These are phyloP conservation scores for Cygnus olor DNA, from an alignment of 2,797 vertebrate genomes.

Conservation along the genomic window DNA sequence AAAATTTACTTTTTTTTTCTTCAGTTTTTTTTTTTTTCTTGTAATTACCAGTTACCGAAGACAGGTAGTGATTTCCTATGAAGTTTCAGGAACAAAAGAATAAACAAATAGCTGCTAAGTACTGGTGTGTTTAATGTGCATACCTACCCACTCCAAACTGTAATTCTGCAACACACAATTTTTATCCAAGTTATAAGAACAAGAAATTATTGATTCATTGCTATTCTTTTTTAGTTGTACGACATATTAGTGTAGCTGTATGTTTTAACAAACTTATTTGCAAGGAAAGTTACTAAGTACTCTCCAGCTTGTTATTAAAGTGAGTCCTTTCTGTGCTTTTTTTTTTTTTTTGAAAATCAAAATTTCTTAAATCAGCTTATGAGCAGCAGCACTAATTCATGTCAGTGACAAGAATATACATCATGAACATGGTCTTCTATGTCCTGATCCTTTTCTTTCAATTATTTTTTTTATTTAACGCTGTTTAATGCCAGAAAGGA, in stretches of 20 bases:
- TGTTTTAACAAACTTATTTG: slow-evolving; percentile 23
- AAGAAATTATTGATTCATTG: slow-evolving; percentile 4
- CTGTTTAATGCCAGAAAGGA: not conserved
- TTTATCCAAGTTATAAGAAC: slow-evolving; percentile 20
- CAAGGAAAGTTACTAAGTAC: not conserved
- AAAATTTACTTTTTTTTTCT: not conserved
- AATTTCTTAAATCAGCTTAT: not conserved
- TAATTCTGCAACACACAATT: slow-evolving; percentile 9
- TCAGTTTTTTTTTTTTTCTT: not conserved
- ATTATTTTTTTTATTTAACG: no score
- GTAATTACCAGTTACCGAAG: slow-evolving; percentile 40
- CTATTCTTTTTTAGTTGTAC: slow-evolving; percentile 18
- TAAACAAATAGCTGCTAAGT: slow-evolving; percentile 19
- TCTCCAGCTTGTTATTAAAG: slow-evolving; percentile 10
- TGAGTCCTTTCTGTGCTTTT: not conserved
- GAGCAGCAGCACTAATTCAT: not conserved
- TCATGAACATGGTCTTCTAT: not conserved
- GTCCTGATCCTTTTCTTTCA: not conserved
- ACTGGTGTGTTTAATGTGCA: not conserved
- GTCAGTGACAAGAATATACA: not conserved
- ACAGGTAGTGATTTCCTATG: slow-evolving; percentile 35
- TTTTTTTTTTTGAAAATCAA: not conserved
- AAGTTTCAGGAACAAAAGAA: slow-evolving; percentile 33
- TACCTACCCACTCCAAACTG: not conserved
- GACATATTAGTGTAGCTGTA: not conserved